Evolutionary conservation across 2,888 invertebrate species (phyloP).

Genomic region (Loripinus fragilis): DNA sequence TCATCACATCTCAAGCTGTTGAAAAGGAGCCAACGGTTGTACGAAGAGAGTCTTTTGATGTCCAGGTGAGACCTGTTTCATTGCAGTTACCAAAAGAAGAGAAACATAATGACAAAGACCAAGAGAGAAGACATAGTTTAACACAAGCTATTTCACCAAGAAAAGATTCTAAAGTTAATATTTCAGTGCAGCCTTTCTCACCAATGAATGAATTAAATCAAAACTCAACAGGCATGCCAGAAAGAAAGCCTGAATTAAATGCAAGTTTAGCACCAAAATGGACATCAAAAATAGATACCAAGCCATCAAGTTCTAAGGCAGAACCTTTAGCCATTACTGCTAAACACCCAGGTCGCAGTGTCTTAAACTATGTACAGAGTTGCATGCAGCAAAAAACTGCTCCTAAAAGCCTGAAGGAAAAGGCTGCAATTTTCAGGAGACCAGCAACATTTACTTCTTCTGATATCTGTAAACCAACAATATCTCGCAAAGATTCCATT

Average conservation of each 20-base stretch:
- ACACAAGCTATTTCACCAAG: conserved; percentile 33
- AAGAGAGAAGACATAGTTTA: conserved; percentile 36
- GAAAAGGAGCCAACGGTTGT: conserved; percentile 44
- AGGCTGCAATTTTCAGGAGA: neutral
- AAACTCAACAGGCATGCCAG: neutral
- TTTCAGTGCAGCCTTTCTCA: conserved; percentile 46
- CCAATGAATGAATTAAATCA: neutral
- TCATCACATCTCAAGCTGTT: neutral
- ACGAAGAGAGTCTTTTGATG: conserved; percentile 55
- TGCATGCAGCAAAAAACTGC: neutral
- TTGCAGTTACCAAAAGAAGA: conserved; percentile 39
- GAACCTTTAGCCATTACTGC: neutral
- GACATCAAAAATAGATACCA: neutral
- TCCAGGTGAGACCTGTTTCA: conserved; percentile 51
- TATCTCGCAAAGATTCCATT: neutral
- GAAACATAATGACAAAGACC: conserved; percentile 36
- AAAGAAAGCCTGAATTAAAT: neutral
- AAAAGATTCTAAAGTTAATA: conserved; percentile 44
- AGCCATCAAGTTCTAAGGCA: neutral
- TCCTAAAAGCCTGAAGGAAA: conserved; percentile 5
- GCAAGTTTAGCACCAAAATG: conserved; percentile 4
- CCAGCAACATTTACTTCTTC: conserved; percentile 3
- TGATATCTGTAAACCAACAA: neutral
- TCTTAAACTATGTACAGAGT: conserved; percentile 28
- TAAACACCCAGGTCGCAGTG: conserved; percentile 14